Percentiles rank a stretch among this genome's conserved stretches.
Conservation (phyloP, 2,888 invertebrate species). For the Nomada ruficornis region DNA sequence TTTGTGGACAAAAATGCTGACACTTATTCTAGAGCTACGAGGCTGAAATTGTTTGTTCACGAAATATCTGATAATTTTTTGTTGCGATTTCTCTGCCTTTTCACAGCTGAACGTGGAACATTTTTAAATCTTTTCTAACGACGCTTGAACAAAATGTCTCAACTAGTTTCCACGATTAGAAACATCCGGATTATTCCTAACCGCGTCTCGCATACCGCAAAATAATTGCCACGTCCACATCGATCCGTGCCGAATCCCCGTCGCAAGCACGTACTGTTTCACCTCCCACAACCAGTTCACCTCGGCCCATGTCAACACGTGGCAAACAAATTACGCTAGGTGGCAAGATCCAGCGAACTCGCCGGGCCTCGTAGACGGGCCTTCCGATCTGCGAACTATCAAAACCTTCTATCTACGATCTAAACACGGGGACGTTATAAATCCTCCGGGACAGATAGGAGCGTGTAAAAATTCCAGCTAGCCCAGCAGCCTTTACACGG, state of each 20-base stretch:
- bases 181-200: no score
- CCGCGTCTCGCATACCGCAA: no score
- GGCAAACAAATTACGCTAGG: slow-evolving; percentile 31
- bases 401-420: slow-evolving; percentile 39
- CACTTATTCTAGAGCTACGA: no score
- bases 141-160: no score
- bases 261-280: neutral
- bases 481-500: slow-evolving; percentile 23
- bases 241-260: neutral
- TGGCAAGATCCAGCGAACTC: slow-evolving; percentile 16
- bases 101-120: no score
- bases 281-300: slow-evolving; percentile 24
- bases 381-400: slow-evolving; percentile 23
- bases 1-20: no score
- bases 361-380: slow-evolving; percentile 9
- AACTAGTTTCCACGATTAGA: no score
- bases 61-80: no score
- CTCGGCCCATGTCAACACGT: slow-evolving; percentile 21
- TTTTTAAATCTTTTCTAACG: no score
- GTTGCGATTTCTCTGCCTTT: no score
- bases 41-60: no score
- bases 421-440: slow-evolving; percentile 31
- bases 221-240: neutral
- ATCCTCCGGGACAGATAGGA: slow-evolving; percentile 23
- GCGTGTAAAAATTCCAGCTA: slow-evolving; percentile 15